Percentiles rank a stretch among this genome's conserved stretches.
Evolutionary conservation across 2,113 vertebrate species (phyloP).

Genomic region (Microcebus jonahi): DNA sequence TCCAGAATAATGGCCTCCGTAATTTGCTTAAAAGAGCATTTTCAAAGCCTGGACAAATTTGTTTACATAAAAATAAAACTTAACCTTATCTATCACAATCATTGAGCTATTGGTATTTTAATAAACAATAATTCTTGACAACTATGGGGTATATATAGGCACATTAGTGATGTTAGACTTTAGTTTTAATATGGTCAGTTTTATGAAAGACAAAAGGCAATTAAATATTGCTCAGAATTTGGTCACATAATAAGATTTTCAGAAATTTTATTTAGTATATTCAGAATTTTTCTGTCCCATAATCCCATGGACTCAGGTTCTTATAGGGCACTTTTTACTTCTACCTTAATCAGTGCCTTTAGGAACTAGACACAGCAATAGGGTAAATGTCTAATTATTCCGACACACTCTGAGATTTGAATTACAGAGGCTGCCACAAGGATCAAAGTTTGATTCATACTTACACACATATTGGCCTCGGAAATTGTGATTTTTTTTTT

Average conservation of each 20-base stretch:
- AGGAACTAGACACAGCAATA: background rate
- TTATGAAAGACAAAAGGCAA: background rate
- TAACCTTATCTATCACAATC: background rate
- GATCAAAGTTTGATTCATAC: background rate
- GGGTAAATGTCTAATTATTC: background rate
- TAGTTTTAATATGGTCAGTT: background rate
- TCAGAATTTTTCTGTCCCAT: background rate
- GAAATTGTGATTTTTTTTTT: background rate
- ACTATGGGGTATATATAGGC: background rate
- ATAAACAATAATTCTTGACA: background rate
- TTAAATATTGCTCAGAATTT: background rate
- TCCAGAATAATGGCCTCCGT: background rate
- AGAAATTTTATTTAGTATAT: background rate
- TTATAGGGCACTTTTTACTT: background rate
- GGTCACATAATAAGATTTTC: background rate
- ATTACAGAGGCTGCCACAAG: background rate
- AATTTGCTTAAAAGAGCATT: background rate
- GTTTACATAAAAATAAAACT: slow-evolving; percentile 18
- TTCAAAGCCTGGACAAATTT: background rate
- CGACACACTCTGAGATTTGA: background rate
- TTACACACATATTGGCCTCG: background rate
- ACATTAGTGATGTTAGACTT: background rate
- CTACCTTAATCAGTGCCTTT: background rate
- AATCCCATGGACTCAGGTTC: background rate
- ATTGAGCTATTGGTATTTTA: background rate